Base-by-base conservation (phyloP, 2,113 vertebrate species). In the Phrynocephalus versicolor region DNA sequence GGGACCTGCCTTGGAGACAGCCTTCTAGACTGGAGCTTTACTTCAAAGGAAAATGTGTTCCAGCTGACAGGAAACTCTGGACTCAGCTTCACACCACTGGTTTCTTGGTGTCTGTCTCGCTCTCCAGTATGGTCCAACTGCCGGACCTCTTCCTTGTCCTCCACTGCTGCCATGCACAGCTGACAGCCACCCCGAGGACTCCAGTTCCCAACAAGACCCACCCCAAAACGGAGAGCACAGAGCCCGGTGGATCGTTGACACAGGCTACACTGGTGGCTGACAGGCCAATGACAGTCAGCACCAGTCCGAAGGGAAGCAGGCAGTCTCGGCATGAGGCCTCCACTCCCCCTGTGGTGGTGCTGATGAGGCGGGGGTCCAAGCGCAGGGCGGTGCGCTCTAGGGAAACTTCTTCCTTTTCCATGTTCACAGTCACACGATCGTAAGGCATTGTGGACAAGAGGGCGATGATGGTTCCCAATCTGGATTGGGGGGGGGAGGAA, bases 321-420 rank as follows among this genome's bases (percentile, higher is more conserved):
- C 90, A 91, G 37, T 71, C 83, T 25, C 67, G 85, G 23, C 88
- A 91, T 1, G 90, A 91, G 55, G 75, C 76, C 45, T 91, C 90
- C 25, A 88, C 14, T 1, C 88, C 88, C 3, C 90, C 90, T 0
- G 90, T 91, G 16, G 86, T 86, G 1, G 90, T 91, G 67, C 90
- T 89, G 25, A 91, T 14, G 37, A 89, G 70, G 41, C 75, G 85
- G 60, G 85, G 87, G 14, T 89, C 72, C 25, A 80, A 78, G 39
- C 15, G 25, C 6, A 67, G 30, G 6, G 6, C 25, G 0, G 51
- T 62, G 58, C 78, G 76, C 35, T 79, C 84, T n/a, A 86, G n/a
- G 25, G 37, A 60, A 27, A 82, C 77, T 33, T 79, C 83, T 81
- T 88, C 86, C 58, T 57, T 62, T 33, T 41, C 82, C 33, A 79